phyloP scores from a whole-genome alignment of 2,797 vertebrate species.

The Antrozous pallidus region DNA sequence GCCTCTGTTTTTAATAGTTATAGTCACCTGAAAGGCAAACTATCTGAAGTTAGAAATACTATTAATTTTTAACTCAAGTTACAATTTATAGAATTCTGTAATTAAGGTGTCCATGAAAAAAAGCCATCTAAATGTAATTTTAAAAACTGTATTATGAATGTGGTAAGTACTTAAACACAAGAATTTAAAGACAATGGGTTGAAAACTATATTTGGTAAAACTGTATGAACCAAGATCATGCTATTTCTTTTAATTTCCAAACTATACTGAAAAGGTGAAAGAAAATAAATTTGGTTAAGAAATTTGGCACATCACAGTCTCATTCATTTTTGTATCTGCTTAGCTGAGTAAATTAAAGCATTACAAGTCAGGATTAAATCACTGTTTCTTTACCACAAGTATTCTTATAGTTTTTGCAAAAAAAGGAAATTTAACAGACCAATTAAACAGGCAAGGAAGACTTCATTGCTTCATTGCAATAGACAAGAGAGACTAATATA shows the following conservation, averaged over 20 bases:
- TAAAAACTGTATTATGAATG: background rate
- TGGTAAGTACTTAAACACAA: background rate
- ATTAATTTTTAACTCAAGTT: background rate
- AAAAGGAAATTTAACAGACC: background rate
- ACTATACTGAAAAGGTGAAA: background rate
- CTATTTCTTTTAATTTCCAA: background rate
- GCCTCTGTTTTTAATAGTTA: background rate
- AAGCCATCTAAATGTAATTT: background rate
- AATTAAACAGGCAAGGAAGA: background rate
- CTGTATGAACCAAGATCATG: background rate
- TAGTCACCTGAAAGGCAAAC: background rate
- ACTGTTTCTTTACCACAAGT: background rate
- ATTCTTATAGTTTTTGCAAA: background rate
- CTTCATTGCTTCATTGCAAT: background rate
- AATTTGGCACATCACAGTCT: background rate
- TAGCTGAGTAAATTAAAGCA: background rate
- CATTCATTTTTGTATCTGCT: background rate
- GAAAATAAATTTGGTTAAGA: background rate
- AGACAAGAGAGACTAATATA: background rate
- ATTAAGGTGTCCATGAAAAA: background rate
- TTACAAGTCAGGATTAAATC: background rate
- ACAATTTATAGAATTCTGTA: background rate
- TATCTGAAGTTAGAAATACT: background rate
- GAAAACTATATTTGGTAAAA: background rate
- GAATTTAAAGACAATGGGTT: background rate